phyloP scores from a whole-genome alignment of 2,797 vertebrate species.

The Siniperca scherzeri region DNA sequence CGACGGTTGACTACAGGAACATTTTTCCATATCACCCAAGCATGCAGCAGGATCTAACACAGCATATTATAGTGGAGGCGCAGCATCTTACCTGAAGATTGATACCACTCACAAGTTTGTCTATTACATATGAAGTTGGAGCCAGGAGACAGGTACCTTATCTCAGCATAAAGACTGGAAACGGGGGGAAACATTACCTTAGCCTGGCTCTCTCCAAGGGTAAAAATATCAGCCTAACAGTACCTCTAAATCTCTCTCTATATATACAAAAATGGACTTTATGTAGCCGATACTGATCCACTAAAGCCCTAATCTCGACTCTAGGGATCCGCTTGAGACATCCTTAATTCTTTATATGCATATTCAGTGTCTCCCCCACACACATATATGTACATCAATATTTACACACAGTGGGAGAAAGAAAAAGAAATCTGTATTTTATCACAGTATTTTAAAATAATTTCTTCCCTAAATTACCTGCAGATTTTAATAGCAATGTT shows the following conservation, averaged over 20 bases:
- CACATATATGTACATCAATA: neutral
- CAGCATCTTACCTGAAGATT: neutral
- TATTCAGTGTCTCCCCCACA: neutral
- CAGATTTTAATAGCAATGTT: slow-evolving; percentile 36
- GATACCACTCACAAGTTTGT: neutral
- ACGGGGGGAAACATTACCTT: neutral
- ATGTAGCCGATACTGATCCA: neutral
- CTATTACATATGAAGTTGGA: neutral
- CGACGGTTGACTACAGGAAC: neutral
- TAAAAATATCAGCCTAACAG: neutral
- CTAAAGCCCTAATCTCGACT: neutral
- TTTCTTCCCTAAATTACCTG: slow-evolving; percentile 1
- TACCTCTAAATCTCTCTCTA: neutral
- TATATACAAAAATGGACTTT: neutral
- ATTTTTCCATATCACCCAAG: neutral
- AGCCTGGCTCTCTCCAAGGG: neutral
- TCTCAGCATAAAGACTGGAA: neutral
- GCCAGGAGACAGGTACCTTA: neutral
- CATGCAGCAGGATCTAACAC: neutral
- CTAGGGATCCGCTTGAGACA: neutral
- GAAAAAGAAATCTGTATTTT: neutral
- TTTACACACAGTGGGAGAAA: neutral
- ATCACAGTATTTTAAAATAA: neutral
- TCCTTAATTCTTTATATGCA: slow-evolving; percentile 2
- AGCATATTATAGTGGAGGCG: neutral